phyloP scores from a whole-genome alignment of 2,113 vertebrate genomes.

The Carollia perspicillata region DNA sequence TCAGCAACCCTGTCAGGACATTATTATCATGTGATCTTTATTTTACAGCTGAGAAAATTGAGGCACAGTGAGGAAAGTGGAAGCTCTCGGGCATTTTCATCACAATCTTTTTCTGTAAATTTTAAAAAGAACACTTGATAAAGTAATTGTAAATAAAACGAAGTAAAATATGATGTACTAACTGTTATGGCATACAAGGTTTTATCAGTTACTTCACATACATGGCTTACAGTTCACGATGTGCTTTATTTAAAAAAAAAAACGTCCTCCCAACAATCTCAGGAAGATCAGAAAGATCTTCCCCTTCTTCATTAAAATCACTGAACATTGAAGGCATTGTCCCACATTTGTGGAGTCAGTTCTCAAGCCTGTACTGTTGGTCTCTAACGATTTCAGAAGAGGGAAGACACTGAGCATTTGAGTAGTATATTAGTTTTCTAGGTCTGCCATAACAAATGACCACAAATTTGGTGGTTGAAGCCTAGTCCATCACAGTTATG shows the following conservation, averaged over 20 bases:
- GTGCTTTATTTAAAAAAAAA: background rate
- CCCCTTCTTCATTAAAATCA: background rate
- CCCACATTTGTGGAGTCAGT: background rate
- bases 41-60: background rate
- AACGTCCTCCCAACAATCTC: background rate
- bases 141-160: background rate
- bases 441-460: background rate
- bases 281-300: background rate
- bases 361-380: background rate
- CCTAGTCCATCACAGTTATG: background rate
- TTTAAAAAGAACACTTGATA: background rate
- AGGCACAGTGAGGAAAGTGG: background rate
- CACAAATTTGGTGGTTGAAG: background rate
- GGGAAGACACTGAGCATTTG: background rate
- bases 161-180: background rate
- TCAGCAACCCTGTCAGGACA: background rate
- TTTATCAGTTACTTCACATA: background rate
- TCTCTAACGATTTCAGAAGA: background rate
- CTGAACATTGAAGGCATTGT: background rate
- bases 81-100: background rate
- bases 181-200: background rate
- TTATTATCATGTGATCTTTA: background rate
- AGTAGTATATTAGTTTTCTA: background rate
- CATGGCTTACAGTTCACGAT: background rate
- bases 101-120: background rate